These are phyloP conservation scores for Drosophila ochracea DNA, from an alignment of 2,888 invertebrate species.

Conservation along the genomic window DNA sequence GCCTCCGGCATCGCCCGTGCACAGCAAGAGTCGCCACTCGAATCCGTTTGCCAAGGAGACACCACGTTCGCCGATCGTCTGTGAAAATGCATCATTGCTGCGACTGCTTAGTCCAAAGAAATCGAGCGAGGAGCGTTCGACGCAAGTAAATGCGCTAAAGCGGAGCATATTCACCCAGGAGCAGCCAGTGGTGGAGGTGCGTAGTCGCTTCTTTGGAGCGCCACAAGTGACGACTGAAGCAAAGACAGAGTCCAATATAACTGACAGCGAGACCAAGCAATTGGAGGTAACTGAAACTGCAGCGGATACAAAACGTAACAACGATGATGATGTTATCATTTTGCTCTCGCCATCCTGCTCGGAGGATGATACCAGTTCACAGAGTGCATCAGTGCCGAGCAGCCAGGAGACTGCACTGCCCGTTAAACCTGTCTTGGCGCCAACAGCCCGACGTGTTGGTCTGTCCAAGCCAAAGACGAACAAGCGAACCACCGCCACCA, in stretches of 20 bases:
- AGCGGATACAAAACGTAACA: background rate
- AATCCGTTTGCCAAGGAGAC: constrained; percentile 82
- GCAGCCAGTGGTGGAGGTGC: constrained; percentile 84
- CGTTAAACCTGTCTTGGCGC: constrained; percentile 16
- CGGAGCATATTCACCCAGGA: constrained; percentile 63
- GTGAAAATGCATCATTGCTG: constrained; percentile 75
- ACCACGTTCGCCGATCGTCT: constrained; percentile 57
- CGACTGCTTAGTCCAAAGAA: constrained; percentile 75
- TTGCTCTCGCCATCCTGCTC: constrained; percentile 53
- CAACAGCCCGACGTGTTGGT: constrained; percentile 61
- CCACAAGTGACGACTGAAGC: constrained; percentile 20
- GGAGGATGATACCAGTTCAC: constrained; percentile 53
- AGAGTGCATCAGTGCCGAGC: constrained; percentile 26
- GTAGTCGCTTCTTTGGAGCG: constrained; percentile 87
- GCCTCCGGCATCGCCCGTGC: constrained; percentile 63
- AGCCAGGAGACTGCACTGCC: constrained; percentile 34
- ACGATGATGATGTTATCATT: constrained; percentile 44
- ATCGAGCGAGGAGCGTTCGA: constrained; percentile 4
- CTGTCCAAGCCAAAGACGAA: constrained; percentile 55
- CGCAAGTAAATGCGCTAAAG: constrained; percentile 41
- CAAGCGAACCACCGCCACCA: constrained; percentile 31
- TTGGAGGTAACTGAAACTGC: background rate
- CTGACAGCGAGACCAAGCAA: constrained; percentile 9
- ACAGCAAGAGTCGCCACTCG: constrained; percentile 72
- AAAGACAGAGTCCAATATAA: constrained; percentile 46